Base-by-base conservation (phyloP, 37 sponge, comb jelly and placozoan genomes). In the Oscarella lobularis region DNA sequence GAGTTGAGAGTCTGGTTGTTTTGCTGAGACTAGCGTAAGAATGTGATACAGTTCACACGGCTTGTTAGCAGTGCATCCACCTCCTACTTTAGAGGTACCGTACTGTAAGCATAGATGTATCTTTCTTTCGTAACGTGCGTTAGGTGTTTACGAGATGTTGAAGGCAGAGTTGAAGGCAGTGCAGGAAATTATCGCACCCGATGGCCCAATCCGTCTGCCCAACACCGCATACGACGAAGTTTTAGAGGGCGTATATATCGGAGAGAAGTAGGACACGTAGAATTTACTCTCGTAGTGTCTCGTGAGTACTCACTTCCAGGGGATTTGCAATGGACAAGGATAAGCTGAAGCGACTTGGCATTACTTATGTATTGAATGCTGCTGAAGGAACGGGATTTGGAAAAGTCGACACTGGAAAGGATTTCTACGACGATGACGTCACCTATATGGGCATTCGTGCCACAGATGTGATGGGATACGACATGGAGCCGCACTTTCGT, bases 401-500 rank as follows among this genome's bases (percentile, higher is more conserved):
- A 27, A 9, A 48, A 9, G 60, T 48, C 14, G 20, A 9, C 60
- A 48, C 14, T 48, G 60, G 60, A 48, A 9, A 9, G 9, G 14
- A 48, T 9, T 48, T 83, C 5, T 83, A 87, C 34, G 84, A 84
- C 0, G 75, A 80, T 60, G 75, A 38, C 5, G 73, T 39, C 73
- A 79, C 29, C 38, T 77, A 38, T 39, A 29, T 79, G 60, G 38
- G 84, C 37, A 38, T 87, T 29, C 38, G 36, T 5, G 74, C 67
- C 35, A 76, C 74, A 1, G 88, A 87, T 73, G 38, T 80, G 39
- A 37, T 40, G 2, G 34, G 40, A 30, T 87, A 80, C 38, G 55
- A 80, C 36, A 71, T 87, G 36, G 67, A 74, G 0, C 36, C 68
- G 14, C 84, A 87, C 55, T 83, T 87, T 37, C 30, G 34, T 2